Evolutionary conservation across 53 echinoderm and acorn worm genomes (phyloP).

Genomic region (Temnopleurus reevesii): DNA sequence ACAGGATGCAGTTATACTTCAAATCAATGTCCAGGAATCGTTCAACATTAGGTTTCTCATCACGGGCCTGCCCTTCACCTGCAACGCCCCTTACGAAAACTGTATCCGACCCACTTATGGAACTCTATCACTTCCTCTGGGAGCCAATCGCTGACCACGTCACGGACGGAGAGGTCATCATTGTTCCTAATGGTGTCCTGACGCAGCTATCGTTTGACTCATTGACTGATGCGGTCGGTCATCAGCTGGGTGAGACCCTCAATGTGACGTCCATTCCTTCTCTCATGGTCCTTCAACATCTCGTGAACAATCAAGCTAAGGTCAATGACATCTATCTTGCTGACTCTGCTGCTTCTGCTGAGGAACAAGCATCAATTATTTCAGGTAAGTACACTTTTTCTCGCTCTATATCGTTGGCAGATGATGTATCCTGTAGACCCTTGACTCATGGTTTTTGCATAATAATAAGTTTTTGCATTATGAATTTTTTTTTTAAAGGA

Average conservation of each 20-base stretch:
- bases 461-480: too few relatives aligned
- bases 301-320: constrained; percentile 11
- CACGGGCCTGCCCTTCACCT: neutral
- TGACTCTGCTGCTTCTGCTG: neutral
- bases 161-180: constrained; percentile 55
- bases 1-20: constrained; percentile 58
- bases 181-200: constrained; percentile 66
- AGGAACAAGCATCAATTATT: neutral
- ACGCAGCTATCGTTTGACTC: constrained; percentile 77
- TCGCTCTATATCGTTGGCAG: too few relatives aligned
- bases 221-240: constrained; percentile 60
- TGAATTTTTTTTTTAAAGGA: too few relatives aligned
- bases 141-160: constrained; percentile 23
- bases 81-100: neutral
- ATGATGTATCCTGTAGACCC: too few relatives aligned
- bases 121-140: constrained; percentile 33
- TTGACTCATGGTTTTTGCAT: too few relatives aligned
- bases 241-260: constrained; percentile 58
- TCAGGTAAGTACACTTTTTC: constrained; percentile 29
- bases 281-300: constrained; percentile 56
- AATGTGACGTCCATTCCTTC: constrained; percentile 64
- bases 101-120: neutral
- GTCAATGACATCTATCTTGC: constrained; percentile 48
- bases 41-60: neutral
- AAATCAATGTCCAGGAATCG: constrained; percentile 42